Conservation (phyloP, 2,113 vertebrate genomes). For the Paraplagusia blochii region DNA sequence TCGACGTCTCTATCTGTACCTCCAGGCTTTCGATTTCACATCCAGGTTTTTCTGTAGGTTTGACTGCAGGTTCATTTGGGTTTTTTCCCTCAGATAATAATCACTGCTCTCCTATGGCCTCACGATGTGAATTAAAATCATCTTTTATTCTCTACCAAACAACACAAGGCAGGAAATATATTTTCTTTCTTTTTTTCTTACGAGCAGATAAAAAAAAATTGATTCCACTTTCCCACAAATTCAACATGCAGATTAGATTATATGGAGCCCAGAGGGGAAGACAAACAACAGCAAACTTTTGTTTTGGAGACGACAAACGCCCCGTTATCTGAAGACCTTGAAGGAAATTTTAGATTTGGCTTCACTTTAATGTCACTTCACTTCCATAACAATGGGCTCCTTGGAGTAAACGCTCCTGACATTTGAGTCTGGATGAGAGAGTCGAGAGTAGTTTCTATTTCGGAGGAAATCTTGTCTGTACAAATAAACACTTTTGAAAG, state of each 20-base stretch:
- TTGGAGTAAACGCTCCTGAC: not conserved
- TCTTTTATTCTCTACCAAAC: no score
- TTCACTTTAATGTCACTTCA: not conserved
- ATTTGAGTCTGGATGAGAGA: not conserved
- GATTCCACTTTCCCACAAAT: not conserved
- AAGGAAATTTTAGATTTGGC: not conserved
- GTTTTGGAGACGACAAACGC: not conserved
- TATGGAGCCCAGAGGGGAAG: not conserved
- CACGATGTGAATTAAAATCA: no score
- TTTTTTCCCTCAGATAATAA: no score
- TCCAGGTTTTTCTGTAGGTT: no score
- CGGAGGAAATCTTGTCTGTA: no score
- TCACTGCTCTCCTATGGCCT: no score
- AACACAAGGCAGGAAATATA: not conserved
- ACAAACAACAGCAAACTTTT: not conserved
- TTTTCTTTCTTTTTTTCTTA: not conserved
- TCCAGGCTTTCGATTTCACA: no score
- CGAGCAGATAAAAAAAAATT: not conserved
- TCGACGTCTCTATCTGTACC: no score
- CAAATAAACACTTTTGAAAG: no score
- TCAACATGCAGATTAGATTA: conserved; percentile 1
- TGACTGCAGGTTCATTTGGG: no score
- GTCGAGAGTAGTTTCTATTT: not conserved
- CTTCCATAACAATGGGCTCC: not conserved
- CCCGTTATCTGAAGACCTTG: not conserved